Conservation (phyloP, 2,888 invertebrate genomes). For the Pachliopta kotzebuea region DNA sequence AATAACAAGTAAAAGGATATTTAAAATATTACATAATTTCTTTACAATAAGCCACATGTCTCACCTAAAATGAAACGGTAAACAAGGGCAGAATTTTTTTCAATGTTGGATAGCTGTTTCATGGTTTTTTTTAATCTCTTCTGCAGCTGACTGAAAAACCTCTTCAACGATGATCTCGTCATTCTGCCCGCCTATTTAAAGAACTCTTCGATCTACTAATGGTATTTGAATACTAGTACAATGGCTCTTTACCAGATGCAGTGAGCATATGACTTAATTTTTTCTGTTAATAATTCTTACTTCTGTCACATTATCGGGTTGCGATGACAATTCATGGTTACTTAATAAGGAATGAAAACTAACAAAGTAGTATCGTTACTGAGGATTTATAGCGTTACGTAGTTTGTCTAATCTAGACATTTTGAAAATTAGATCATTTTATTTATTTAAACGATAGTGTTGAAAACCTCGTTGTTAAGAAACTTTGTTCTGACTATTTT, state of each 20-base stretch:
- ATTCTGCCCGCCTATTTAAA: background rate
- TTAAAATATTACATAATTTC: no score
- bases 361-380: background rate
- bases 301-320: background rate
- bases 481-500: no score
- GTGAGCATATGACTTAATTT: background rate
- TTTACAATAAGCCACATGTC: no score
- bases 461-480: no score
- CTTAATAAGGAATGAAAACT: background rate
- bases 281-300: background rate
- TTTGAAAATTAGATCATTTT: no score
- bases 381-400: no score
- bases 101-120: no score
- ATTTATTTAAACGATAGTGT: no score
- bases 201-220: background rate
- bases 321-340: background rate
- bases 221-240: background rate
- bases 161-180: background rate
- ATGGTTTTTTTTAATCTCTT: background rate
- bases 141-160: background rate
- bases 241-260: background rate
- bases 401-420: no score
- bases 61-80: no score
- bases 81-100: no score
- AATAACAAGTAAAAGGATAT: no score